Evolutionary conservation across 2,797 vertebrate species (phyloP).

Genomic region (Chromobotia macracanthus): DNA sequence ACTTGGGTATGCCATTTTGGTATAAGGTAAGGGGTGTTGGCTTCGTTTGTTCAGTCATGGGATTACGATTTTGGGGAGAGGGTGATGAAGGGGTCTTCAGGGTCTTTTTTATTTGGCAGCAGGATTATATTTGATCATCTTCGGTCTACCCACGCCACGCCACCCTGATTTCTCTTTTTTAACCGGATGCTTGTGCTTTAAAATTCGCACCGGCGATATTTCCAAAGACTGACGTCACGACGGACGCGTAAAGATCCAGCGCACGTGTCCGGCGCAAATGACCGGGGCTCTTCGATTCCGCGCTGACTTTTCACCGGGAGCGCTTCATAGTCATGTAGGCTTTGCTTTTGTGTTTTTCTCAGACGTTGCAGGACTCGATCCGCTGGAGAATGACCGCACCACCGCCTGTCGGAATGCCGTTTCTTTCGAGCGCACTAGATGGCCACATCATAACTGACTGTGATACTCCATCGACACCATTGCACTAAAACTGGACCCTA

Average conservation of each 20-base stretch:
- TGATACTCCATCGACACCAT: conserved; percentile 42
- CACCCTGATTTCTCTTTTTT: not conserved
- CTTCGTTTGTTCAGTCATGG: conserved; percentile 33
- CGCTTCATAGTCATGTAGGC: conserved; percentile 1
- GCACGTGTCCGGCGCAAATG: conserved; percentile 25
- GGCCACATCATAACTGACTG: conserved; percentile 52
- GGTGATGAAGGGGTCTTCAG: not conserved
- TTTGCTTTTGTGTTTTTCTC: conserved; percentile 18
- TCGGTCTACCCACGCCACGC: conserved; percentile 33
- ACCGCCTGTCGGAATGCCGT: conserved; percentile 52
- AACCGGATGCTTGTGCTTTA: conserved; percentile 18
- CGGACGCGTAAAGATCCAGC: conserved; percentile 14
- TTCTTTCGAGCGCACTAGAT: conserved; percentile 54
- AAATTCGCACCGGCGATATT: conserved; percentile 39
- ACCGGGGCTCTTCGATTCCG: conserved; percentile 5
- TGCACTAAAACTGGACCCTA: conserved; percentile 54
- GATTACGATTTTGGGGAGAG: conserved; percentile 4
- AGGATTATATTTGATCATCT: not conserved
- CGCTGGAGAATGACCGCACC: conserved; percentile 47
- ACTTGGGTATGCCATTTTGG: conserved; percentile 12
- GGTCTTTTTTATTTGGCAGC: not conserved
- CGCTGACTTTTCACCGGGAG: not conserved
- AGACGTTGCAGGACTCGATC: conserved; percentile 47
- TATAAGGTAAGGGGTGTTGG: conserved; percentile 42
- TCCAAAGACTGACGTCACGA: conserved; percentile 48